phyloP scores from a whole-genome alignment of 2,888 invertebrate species.

The Sesamia inferens region DNA sequence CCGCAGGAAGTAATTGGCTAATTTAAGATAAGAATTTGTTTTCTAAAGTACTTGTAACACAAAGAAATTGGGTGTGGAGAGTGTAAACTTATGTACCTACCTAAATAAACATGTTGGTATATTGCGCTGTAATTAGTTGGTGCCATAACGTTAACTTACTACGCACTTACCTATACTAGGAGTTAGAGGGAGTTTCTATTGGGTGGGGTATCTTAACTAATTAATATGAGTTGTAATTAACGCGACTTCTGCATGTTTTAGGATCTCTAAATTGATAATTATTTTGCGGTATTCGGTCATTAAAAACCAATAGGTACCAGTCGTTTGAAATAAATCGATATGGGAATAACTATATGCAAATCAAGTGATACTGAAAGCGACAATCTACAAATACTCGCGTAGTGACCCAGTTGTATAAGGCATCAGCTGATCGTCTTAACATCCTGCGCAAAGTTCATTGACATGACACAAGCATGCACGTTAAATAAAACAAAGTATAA shows the following conservation, averaged over 20 bases:
- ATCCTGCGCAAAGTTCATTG: slow-evolving; percentile 13
- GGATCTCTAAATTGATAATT: neutral
- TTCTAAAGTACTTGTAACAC: slow-evolving; percentile 40
- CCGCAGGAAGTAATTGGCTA: slow-evolving; percentile 47
- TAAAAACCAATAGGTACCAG: slow-evolving; percentile 22
- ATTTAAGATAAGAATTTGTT: slow-evolving; percentile 48
- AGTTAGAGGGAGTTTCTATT: slow-evolving; percentile 4
- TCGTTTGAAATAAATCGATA: slow-evolving; percentile 33
- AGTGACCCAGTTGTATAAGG: slow-evolving; percentile 19
- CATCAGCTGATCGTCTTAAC: slow-evolving; percentile 16
- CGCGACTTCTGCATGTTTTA: neutral
- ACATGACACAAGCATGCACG: neutral
- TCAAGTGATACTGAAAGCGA: slow-evolving; percentile 22
- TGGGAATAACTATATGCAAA: slow-evolving; percentile 39
- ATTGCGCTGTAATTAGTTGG: slow-evolving; percentile 43
- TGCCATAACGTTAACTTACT: slow-evolving; percentile 28
- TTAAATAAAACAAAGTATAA: slow-evolving; percentile 18
- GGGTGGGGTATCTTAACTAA: slow-evolving; percentile 22
- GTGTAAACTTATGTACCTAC: slow-evolving; percentile 43
- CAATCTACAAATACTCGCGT: slow-evolving; percentile 16
- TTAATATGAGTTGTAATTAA: slow-evolving; percentile 19
- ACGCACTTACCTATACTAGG: slow-evolving; percentile 8
- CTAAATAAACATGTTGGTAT: slow-evolving; percentile 55
- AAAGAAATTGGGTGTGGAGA: slow-evolving; percentile 37
- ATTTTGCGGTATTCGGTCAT: neutral